Evolutionary conservation across 2,888 invertebrate species (phyloP), one percentile per base, ranked within the genome.

Genomic region (Gymnosoma rotundatum): DNA sequence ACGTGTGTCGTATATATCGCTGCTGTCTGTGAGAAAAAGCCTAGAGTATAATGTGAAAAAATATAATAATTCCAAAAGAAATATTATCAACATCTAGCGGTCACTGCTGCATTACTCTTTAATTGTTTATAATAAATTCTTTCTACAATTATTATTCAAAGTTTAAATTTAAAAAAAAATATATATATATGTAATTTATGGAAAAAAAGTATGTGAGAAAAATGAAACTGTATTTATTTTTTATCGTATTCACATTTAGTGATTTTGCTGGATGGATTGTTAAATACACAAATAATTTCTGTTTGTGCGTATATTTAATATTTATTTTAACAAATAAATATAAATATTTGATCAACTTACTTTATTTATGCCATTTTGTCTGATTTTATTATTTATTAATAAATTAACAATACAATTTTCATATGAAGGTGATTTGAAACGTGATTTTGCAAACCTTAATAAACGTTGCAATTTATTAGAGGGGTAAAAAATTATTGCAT

Each of bases 311-410:
- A 8, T 6, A 32, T 32, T 32, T 56, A 56, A 8, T 58, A 58
- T 79, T 72, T 79, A 42, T 72, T 72, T 72, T 56, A 45, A 54
- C 45, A 64, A 56, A 64, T 70, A 78, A 64, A 58, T 66, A 73
- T 32, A 58, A 73, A 79, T 79, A 73, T 79, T 79, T 66, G 58
- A 66, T 52, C 42, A 73, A 60, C 6, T 60, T 50, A 58, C 56
- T 72, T 72, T 72, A 58, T 72, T 58, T 72, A 42, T 18, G 12
- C 56, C 21, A 32, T 25, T 32, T 67, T 73, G 60, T 58, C 72
- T 72, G 72, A 72, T 72, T 63, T n/a, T 8, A 52, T 72, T 63
- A 72, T 72, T 70, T 64, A 66, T 50, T 50, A 72, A 72, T 64
- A 73, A 60, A 64, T 79, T 72, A 60, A 42, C 58, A 72, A 79